Percentiles rank a stretch among this genome's conserved stretches.
Conservation (phyloP, 2,888 invertebrate genomes). For the Tenodera sinensis region DNA sequence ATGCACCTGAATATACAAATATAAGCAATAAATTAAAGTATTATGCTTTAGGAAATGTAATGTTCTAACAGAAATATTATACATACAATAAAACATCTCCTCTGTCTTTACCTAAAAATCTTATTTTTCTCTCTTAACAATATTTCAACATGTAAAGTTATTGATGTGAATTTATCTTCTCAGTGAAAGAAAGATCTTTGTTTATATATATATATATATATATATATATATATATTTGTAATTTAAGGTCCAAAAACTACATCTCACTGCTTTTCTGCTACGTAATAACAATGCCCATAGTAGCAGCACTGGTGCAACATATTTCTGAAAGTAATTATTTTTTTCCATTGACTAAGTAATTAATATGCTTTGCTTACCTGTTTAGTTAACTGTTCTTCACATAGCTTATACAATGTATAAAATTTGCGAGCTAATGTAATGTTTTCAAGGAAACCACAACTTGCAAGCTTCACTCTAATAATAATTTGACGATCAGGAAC, state of each 20-base stretch:
- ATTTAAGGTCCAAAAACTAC: neutral
- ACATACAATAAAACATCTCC: neutral
- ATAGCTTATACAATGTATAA: slow-evolving; percentile 92
- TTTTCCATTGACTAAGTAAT: neutral
- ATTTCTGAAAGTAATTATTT: neutral
- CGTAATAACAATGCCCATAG: no score
- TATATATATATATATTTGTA: no score
- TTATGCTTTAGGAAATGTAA: no score
- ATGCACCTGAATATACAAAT: slow-evolving; percentile 64
- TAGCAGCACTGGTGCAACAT: no score
- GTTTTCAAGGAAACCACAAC: slow-evolving; percentile 94
- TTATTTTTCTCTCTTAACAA: neutral
- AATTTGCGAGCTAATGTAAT: slow-evolving; percentile 93
- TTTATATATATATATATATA: no score
- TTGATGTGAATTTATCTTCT: neutral
- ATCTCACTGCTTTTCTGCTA: neutral
- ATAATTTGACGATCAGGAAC: slow-evolving; percentile 97
- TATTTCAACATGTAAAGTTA: neutral
- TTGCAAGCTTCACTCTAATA: slow-evolving; percentile 91
- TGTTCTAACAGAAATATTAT: neutral
- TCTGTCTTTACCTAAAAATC: neutral
- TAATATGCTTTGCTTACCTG: slow-evolving; percentile 60
- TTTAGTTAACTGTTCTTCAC: slow-evolving; percentile 95
- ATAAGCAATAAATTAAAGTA: neutral
- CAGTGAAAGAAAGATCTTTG: neutral